phyloP scores from a whole-genome alignment of 2,888 invertebrate species.

The Leptopilina myrica region DNA sequence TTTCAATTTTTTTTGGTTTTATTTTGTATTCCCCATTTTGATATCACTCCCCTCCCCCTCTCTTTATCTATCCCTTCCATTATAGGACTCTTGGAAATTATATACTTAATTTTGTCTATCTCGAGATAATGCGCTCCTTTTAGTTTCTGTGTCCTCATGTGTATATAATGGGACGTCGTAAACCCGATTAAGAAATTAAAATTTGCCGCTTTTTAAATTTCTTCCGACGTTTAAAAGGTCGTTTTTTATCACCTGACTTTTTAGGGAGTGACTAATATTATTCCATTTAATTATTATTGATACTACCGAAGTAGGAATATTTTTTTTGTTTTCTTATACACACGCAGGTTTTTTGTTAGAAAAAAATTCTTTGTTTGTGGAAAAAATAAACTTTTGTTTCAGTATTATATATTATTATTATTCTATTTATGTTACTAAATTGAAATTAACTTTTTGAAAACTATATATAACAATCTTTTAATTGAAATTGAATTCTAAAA shows the following conservation, averaged over 20 bases:
- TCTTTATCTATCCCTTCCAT: conserved; percentile 18
- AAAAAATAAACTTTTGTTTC: no score
- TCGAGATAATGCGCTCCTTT: no score
- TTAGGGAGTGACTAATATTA: neutral
- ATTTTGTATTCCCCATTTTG: conserved; percentile 3
- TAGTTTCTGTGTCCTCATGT: neutral
- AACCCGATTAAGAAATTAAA: conserved; percentile 36
- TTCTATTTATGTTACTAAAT: no score
- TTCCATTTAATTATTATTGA: no score
- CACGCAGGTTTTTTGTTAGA: no score
- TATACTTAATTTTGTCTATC: conserved; percentile 8
- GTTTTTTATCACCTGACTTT: conserved; percentile 28
- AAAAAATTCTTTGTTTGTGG: no score
- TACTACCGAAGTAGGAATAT: no score
- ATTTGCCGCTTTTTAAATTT: neutral
- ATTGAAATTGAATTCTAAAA: no score
- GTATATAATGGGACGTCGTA: conserved; percentile 32
- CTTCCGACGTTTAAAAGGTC: conserved; percentile 14
- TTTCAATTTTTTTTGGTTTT: conserved; percentile 27
- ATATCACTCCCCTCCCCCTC: conserved; percentile 43
- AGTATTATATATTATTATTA: no score
- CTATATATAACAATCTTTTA: no score
- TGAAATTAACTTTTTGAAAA: no score
- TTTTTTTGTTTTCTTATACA: no score
- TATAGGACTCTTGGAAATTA: neutral